Evolutionary conservation across 2,888 invertebrate genomes (phyloP).

Genomic region (Phaonia tiefii): DNA sequence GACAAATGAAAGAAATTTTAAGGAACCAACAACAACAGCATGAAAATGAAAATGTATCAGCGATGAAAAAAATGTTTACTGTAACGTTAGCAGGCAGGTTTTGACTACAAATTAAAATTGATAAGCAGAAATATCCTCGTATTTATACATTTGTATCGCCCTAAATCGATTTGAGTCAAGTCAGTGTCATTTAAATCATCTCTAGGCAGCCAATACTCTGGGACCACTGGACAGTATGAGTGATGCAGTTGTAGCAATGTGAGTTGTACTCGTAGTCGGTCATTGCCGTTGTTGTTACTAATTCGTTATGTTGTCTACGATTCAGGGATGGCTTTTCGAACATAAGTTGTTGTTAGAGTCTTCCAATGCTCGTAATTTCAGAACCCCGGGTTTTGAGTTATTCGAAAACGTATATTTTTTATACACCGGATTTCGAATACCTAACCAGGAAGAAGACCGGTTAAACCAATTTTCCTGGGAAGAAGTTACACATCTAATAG

Average conservation of each 20-base stretch:
- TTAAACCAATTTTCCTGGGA: too few species aligned
- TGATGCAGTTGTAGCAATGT: conserved; percentile 11
- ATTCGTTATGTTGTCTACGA: background rate
- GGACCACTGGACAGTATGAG: conserved; percentile 39
- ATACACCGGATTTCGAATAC: too few species aligned
- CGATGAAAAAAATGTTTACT: conserved; percentile 44
- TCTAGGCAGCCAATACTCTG: conserved; percentile 2
- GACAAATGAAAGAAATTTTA: conserved; percentile 57
- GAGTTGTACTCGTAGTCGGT: conserved; percentile 14
- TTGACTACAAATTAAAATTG: conserved; percentile 47
- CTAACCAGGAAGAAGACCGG: too few species aligned
- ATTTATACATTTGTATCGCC: background rate
- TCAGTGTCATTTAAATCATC: background rate
- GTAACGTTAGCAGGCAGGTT: too few species aligned
- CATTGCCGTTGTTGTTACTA: background rate
- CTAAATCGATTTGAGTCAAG: too few species aligned
- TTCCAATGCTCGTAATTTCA: too few species aligned
- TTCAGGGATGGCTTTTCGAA: too few species aligned
- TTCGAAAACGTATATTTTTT: too few species aligned
- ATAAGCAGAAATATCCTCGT: conserved; percentile 40
- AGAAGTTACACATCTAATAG: too few species aligned
- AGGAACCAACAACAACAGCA: conserved; percentile 38
- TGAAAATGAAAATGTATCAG: conserved; percentile 3
- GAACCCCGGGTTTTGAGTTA: too few species aligned
- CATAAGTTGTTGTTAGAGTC: too few species aligned